Conservation (phyloP, 1,140 invertebrate species). For the Drosophila albomicans region DNA sequence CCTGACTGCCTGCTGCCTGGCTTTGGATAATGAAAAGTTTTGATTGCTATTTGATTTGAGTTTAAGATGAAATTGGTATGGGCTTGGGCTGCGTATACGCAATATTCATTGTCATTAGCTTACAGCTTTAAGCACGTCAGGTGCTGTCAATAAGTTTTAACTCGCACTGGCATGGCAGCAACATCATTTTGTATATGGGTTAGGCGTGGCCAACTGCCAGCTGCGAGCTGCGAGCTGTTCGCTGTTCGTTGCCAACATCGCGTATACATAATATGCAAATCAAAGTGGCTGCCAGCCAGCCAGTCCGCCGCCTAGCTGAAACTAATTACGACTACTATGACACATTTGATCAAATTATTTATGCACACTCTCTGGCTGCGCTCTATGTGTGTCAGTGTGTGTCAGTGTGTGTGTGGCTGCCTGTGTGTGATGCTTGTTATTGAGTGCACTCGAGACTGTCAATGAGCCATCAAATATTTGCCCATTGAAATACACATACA, state of each 20-base stretch:
- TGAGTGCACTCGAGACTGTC: slow-evolving; percentile 76
- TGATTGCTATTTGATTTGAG: slow-evolving; percentile 81
- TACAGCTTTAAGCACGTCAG: slow-evolving; percentile 43
- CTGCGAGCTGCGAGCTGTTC: not conserved
- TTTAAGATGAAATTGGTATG: slow-evolving; percentile 58
- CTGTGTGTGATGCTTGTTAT: slow-evolving; percentile 54
- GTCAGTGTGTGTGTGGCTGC: too few relatives aligned
- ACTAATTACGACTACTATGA: slow-evolving; percentile 70
- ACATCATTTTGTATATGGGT: slow-evolving; percentile 1
- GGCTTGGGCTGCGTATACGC: slow-evolving; percentile 59
- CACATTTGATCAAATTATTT: slow-evolving; percentile 78
- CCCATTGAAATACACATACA: slow-evolving; percentile 40
- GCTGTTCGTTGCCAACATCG: slow-evolving; percentile 13
- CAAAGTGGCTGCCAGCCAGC: slow-evolving; percentile 23
- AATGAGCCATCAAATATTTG: slow-evolving; percentile 77
- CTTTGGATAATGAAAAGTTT: slow-evolving; percentile 79
- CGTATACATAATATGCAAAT: slow-evolving; percentile 80
- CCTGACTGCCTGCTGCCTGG: slow-evolving; percentile 16
- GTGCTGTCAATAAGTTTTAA: slow-evolving; percentile 68
- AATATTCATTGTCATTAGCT: slow-evolving; percentile 52
- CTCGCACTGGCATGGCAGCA: not conserved
- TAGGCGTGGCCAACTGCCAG: slow-evolving; percentile 10
- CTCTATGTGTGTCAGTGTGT: slow-evolving; percentile 6
- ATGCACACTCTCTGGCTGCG: slow-evolving; percentile 43
- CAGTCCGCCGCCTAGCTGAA: slow-evolving; percentile 52